These are phyloP conservation scores for Coronaproctus castanopsis DNA, from an alignment of 2,888 invertebrate species.

Conservation along the genomic window DNA sequence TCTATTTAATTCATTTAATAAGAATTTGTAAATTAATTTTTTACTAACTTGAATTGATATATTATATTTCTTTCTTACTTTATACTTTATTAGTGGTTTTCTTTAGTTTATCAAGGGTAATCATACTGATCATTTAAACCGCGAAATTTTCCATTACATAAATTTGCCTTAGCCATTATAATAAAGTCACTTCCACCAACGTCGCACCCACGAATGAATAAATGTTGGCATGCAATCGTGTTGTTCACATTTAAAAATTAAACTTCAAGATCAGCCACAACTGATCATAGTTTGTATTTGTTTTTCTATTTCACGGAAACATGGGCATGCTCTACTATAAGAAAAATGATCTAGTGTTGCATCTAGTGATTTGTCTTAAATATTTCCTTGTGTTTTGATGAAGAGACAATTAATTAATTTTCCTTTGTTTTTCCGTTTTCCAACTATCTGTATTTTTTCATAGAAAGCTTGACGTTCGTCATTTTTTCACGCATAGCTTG, in stretches of 20 bases:
- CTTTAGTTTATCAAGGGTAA: too few species aligned
- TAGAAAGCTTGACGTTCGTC: too few species aligned
- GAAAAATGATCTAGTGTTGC: neutral
- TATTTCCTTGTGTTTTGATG: neutral
- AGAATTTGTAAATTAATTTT: too few species aligned
- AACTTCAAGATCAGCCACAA: neutral
- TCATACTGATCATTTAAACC: too few species aligned
- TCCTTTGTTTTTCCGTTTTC: neutral
- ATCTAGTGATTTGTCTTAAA: neutral
- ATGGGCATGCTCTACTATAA: neutral
- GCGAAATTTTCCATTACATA: too few species aligned
- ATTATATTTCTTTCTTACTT: too few species aligned
- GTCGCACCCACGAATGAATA: neutral
- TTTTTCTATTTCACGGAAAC: neutral
- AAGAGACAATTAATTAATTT: neutral
- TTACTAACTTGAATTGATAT: too few species aligned
- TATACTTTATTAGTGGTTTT: too few species aligned
- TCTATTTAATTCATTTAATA: too few species aligned
- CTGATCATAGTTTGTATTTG: neutral
- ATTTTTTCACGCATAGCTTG: too few species aligned
- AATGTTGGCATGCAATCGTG: neutral
- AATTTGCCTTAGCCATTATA: too few species aligned
- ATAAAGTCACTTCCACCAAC: neutral
- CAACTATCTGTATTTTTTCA: too few species aligned
- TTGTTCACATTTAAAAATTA: neutral